Percentiles rank a stretch among this genome's conserved stretches.
Evolutionary conservation across 2,113 vertebrate species (phyloP).

Genomic region (Cathartes aura): DNA sequence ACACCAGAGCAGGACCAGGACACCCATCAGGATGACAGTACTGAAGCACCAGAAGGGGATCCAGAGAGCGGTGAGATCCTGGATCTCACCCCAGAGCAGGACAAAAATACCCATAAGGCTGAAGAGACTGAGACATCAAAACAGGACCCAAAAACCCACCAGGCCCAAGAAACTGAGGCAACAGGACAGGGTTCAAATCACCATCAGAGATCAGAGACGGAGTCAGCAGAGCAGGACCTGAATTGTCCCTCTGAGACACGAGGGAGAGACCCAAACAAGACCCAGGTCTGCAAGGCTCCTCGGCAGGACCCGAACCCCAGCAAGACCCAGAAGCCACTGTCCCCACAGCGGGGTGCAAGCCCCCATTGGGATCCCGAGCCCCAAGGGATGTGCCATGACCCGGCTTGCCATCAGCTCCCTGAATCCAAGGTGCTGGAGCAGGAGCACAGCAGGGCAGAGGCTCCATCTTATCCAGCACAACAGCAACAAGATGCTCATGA

Average conservation of each 20-base stretch:
- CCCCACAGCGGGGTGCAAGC: background rate
- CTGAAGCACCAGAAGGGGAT: background rate
- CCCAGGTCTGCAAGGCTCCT: background rate
- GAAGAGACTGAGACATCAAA: background rate
- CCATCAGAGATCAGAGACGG: background rate
- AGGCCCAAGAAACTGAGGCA: background rate
- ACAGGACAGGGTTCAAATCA: background rate
- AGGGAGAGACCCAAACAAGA: background rate
- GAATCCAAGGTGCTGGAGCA: background rate
- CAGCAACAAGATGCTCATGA: rapidly evolving
- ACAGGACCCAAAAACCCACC: background rate
- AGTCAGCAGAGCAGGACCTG: background rate
- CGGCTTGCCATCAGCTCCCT: background rate
- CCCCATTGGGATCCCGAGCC: background rate
- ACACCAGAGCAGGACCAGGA: background rate
- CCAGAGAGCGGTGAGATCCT: background rate
- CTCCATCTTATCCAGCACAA: background rate
- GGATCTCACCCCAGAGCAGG: background rate
- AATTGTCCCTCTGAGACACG: background rate
- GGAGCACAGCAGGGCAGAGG: rapidly evolving
- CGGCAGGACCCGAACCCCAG: background rate
- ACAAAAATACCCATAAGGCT: background rate
- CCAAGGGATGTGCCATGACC: rapidly evolving
- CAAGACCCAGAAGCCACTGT: background rate
- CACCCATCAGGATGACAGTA: background rate